Conservation (phyloP, 2,797 vertebrate genomes). For the Epinephelus awoara region DNA sequence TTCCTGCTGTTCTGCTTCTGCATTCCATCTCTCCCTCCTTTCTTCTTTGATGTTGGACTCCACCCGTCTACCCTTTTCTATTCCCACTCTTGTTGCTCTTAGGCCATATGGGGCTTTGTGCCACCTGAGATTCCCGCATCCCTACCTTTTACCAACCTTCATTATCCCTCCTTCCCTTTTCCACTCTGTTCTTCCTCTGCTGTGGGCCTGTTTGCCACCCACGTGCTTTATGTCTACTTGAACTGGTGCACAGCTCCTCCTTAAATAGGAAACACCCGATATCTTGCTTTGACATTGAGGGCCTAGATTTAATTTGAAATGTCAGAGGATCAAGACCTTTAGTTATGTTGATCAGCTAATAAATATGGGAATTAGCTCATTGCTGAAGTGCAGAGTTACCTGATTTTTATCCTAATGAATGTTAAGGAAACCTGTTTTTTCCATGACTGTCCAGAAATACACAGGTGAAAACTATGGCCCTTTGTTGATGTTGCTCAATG, state of each 20-base stretch:
- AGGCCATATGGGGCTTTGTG: conserved; percentile 24
- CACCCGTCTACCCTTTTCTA: conserved; percentile 23
- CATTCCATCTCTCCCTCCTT: conserved; percentile 50
- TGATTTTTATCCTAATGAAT: neutral
- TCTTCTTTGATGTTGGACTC: conserved; percentile 31
- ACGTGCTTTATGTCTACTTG: neutral
- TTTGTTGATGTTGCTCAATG: neutral
- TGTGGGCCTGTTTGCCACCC: conserved; percentile 22
- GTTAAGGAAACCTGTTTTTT: neutral
- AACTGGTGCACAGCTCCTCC: neutral
- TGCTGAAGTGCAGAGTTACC: neutral
- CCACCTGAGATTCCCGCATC: conserved; percentile 41
- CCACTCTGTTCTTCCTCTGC: conserved; percentile 3
- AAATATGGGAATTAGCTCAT: neutral
- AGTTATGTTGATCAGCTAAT: neutral
- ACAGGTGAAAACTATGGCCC: neutral
- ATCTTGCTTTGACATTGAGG: neutral
- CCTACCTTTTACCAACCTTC: neutral
- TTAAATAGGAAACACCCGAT: neutral
- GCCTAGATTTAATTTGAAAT: neutral
- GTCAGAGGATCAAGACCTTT: neutral
- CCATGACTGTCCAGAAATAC: neutral
- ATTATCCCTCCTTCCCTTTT: conserved; percentile 21
- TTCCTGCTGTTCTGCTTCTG: conserved; percentile 66
- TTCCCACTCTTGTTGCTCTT: conserved; percentile 23